Evolutionary conservation across 2,797 vertebrate species (phyloP).

Genomic region (Muraenolepis orangiensis): DNA sequence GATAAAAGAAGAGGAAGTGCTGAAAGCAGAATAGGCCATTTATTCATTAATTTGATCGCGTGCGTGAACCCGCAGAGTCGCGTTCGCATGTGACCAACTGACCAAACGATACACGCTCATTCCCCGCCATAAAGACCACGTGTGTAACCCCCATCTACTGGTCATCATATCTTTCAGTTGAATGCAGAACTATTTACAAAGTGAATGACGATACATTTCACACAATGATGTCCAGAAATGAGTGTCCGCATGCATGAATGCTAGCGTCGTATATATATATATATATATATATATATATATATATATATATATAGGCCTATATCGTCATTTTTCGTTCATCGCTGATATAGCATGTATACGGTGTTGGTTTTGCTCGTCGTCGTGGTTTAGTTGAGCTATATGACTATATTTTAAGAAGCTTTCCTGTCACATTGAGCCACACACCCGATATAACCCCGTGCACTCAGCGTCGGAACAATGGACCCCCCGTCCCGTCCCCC

Average conservation of each 20-base stretch:
- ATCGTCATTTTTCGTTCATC: too few species aligned
- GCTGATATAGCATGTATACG: too few species aligned
- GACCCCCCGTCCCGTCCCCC: too few species aligned
- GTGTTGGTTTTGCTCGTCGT: neutral
- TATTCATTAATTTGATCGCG: conserved; percentile 85
- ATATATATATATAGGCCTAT: too few species aligned
- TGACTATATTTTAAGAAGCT: too few species aligned
- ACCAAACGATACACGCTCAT: conserved; percentile 79
- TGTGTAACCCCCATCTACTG: conserved; percentile 25
- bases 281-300: too few species aligned
- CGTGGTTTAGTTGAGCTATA: too few species aligned
- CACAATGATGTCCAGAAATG: neutral
- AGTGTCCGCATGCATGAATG: neutral
- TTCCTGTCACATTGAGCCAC: neutral
- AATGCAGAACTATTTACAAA: neutral
- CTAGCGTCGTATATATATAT: too few species aligned
- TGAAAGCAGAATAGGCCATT: too few species aligned
- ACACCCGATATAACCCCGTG: neutral
- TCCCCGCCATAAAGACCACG: conserved; percentile 71
- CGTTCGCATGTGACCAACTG: conserved; percentile 71
- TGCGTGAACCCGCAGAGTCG: conserved; percentile 69
- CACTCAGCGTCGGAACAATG: conserved; percentile 30
- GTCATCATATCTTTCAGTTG: neutral
- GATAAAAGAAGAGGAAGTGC: too few species aligned
- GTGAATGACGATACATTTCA: neutral